These are phyloP conservation scores for Haemorhous mexicanus DNA, from an alignment of 2,113 vertebrate genomes.

Conservation along the genomic window DNA sequence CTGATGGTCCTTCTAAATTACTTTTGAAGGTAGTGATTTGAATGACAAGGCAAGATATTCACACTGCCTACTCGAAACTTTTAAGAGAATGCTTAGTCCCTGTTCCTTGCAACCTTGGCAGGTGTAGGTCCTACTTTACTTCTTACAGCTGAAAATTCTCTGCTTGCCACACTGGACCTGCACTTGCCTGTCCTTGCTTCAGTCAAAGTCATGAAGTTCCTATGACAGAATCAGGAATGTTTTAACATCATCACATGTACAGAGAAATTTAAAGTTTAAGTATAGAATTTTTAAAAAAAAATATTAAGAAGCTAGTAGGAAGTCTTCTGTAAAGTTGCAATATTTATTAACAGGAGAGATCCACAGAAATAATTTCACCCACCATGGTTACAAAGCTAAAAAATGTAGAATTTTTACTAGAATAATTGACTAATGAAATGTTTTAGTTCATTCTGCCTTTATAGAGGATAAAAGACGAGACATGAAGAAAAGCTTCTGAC, in stretches of 20 bases:
- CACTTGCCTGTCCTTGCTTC: not conserved
- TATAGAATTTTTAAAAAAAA: not conserved
- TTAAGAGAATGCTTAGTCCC: not conserved
- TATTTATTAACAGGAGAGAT: not conserved
- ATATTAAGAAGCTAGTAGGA: not conserved
- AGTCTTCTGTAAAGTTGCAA: not conserved
- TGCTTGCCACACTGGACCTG: not conserved
- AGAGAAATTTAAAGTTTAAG: not conserved
- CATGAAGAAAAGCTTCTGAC: not conserved
- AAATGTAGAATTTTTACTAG: not conserved
- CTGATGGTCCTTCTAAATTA: not conserved
- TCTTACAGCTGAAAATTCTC: not conserved
- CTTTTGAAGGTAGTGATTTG: not conserved
- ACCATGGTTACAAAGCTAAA: not conserved
- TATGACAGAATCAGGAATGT: not conserved
- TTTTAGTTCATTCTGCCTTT: not conserved
- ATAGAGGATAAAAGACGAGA: not conserved
- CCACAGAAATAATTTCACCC: rapidly evolving
- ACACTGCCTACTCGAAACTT: not conserved
- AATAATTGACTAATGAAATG: not conserved
- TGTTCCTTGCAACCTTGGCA: not conserved
- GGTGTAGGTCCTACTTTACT: not conserved
- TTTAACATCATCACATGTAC: not conserved
- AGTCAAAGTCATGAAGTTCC: not conserved
- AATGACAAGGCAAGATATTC: not conserved